Base-by-base conservation (phyloP, 2,888 invertebrate species). In the Ligdia adustata region DNA sequence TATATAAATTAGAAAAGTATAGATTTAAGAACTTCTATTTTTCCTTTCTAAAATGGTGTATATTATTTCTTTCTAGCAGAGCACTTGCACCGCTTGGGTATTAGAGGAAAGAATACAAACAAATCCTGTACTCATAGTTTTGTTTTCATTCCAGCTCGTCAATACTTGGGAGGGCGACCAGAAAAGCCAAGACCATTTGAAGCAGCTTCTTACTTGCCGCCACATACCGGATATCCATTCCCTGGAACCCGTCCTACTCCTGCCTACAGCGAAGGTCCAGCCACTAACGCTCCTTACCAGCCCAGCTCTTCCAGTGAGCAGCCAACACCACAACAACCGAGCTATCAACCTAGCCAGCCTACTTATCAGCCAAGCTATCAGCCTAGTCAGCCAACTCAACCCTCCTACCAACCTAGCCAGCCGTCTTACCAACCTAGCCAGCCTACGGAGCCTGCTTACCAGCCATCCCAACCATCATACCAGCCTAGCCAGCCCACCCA, bases 131-230 rank as follows among this genome's bases (percentile, higher is more conserved):
- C n/a, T n/a, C n/a, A n/a, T n/a, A n/a, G n/a, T n/a, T n/a, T n/a
- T 42, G 2, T 47, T 60, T 51, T 52, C n/a, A n/a, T n/a, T 85
- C 56, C 90, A 94, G 94, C 93, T 75, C 93, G 94, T 11, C 94
- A 94, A 54, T 88, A 92, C 92, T 94, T 75, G 78, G 93, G 93
- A 52, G 92, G 91, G 47, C 88, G 91, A 47, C 92, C 93, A 1
- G 93, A 94, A 65, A 93, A 91, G 69, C 94, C 94, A n/a, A 85
- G 94, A 58, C 94, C 94, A 0, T 94, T 94, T 72, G 92, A 93
- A 31, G 72, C 74, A 0, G 60, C 82, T 6, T 66, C 66, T 9
- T 87, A 87, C 40, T 69, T 87, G 2, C 89, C 87, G 16, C 81
- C 83, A n/a, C 85, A 82, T 13, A 81, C 75, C 3, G 90, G 86